A percentile compares a stretch with the other conserved stretches of the same genome.
Evolutionary conservation across 2,888 invertebrate genomes (phyloP).

Genomic region (Parochlus steinenii): DNA sequence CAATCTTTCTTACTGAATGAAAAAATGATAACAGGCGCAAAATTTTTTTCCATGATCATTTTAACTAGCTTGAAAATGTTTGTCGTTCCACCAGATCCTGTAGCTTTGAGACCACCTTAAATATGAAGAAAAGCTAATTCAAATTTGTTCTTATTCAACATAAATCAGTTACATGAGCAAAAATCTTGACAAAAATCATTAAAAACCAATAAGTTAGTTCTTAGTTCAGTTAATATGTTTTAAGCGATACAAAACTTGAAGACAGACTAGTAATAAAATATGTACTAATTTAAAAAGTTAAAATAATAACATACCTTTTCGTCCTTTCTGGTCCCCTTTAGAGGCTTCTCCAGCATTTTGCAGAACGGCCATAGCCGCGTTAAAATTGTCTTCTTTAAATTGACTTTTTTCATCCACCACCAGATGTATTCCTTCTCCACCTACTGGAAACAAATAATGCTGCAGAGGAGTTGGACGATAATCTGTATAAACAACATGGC

Average conservation of each 20-base stretch:
- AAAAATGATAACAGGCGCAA: slow-evolving; percentile 97
- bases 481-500: slow-evolving; percentile 98
- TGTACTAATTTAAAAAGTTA: too few relatives aligned
- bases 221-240: too few relatives aligned
- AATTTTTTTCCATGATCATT: slow-evolving; percentile 96
- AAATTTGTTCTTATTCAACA: too few relatives aligned
- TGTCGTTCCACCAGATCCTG: slow-evolving; percentile 45
- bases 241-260: too few relatives aligned
- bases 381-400: slow-evolving; percentile 95
- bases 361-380: slow-evolving; percentile 87
- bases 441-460: slow-evolving; percentile 94
- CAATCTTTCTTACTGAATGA: slow-evolving; percentile 99
- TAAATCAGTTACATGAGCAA: too few relatives aligned
- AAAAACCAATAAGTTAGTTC: too few relatives aligned
- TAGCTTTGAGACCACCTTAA: slow-evolving; percentile 52
- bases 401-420: slow-evolving; percentile 90
- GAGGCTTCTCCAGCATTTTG: slow-evolving; percentile 66
- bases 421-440: slow-evolving; percentile 90
- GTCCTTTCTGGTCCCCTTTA: slow-evolving; percentile 63
- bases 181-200: too few relatives aligned
- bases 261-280: too few relatives aligned
- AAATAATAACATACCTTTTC: too few relatives aligned
- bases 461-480: slow-evolving; percentile 94
- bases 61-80: slow-evolving; percentile 96
- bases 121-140: too few relatives aligned